Evolutionary conservation across 2,888 invertebrate species (phyloP), one percentile per base, ranked within the genome.

Genomic region (Phortica okadai): DNA sequence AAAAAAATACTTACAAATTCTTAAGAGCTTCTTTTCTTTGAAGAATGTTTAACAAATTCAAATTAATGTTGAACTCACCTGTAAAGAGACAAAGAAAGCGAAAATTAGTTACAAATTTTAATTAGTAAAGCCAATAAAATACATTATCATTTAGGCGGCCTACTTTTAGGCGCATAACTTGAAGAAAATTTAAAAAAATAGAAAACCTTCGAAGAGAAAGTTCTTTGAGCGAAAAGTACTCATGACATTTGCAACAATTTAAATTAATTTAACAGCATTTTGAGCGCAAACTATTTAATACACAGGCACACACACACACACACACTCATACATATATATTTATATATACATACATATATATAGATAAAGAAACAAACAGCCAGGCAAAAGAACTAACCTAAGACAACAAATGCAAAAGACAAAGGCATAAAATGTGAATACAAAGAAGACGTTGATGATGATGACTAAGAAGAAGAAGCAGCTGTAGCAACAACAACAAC

Each of bases 361-460:
- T 6, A 33, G 33, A 33, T 33, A 33, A 33, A 33, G 33, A 21
- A 59, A 16, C 16, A 21, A 8, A 64, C 33, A 64, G 7, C 10
- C 14, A 64, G 33, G 33, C 21, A 62, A 62, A 85, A 85, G n/a
- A 85, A 86, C 87, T 86, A 86, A 87, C 87, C 85, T 87, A 83
- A 86, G 86, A 85, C 87, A 87, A 83, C 86, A 87, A 76, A 2
- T 44, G 41, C 62, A 74, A 45, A 44, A 62, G 45, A 50, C 56
- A 72, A n/a, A 72, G 21, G 33, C 33, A 33, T 33, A 33, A 33
- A 33, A 33, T 33, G 33, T 1, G 33, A 33, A 33, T 33, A 33
- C 33, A 33, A 33, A 33, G 33, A 33, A 2, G 1, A 33, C 4
- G 33, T 33, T 33, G 33, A 4, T 33, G 33, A 33, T 33, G 33